Conservation (phyloP, 2,113 vertebrate genomes). For the Pseudolaguvia tuberculata region DNA sequence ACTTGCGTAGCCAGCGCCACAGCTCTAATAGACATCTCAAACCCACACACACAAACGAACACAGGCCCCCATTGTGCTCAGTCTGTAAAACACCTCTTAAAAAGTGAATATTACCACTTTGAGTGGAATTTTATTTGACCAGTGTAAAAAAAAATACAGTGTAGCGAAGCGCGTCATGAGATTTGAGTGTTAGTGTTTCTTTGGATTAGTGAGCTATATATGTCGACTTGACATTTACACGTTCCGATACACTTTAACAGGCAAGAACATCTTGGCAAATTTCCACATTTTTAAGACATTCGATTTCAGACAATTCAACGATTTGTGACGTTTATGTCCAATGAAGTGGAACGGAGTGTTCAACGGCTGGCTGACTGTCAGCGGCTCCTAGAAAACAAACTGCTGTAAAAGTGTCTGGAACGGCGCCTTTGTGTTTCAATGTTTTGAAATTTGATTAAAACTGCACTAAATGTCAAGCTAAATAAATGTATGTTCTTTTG, state of each 20-base stretch:
- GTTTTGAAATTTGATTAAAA: not conserved
- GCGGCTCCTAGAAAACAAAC: not conserved
- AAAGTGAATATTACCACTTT: constrained; percentile 52
- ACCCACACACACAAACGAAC: constrained; percentile 31
- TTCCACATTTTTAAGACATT: not conserved
- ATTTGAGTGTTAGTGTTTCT: not conserved
- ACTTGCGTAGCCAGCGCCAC: constrained; percentile 50
- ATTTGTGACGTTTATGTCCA: not conserved
- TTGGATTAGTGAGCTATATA: constrained; percentile 18
- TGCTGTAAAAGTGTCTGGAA: not conserved
- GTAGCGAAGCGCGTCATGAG: not conserved
- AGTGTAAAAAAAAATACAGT: constrained; percentile 28
- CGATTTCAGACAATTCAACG: not conserved
- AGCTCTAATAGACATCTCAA: constrained; percentile 36
- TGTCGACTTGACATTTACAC: constrained; percentile 36
- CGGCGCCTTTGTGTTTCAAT: not conserved
- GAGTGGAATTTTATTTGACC: constrained; percentile 53
- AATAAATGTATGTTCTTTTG: not conserved
- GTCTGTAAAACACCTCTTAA: constrained; percentile 48
- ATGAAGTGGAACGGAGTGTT: not conserved
- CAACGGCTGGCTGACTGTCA: constrained; percentile 3
- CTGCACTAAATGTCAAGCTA: not conserved
- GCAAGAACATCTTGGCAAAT: not conserved
- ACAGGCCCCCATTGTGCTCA: constrained; percentile 56
- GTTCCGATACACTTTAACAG: constrained; percentile 10